Evolutionary conservation across 92 coral and sea anemone genomes (phyloP).

Genomic region (Plumapathes pennacea): DNA sequence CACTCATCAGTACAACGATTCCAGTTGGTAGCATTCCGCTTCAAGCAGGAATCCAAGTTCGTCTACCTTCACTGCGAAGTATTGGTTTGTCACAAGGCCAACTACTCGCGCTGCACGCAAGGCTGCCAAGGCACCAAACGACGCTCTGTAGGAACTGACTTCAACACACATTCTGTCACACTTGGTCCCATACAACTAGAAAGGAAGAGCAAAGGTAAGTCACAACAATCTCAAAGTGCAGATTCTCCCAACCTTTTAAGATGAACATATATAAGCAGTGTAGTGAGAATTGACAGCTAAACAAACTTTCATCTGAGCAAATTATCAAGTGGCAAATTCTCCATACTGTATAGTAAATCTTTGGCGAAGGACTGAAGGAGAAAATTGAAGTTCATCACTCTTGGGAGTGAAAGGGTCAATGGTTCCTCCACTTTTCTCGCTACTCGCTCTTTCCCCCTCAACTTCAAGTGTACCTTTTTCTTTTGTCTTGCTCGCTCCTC

Average conservation of each 20-base stretch:
- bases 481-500: no score
- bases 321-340: no score
- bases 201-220: no score
- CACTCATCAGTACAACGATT: conserved; percentile 65
- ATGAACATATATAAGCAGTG: no score
- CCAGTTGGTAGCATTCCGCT: conserved; percentile 64
- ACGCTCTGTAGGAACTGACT: conserved; percentile 24
- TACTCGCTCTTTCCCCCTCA: no score
- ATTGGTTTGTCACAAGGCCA: conserved; percentile 74
- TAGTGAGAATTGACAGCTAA: no score
- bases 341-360: no score
- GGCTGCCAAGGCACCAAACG: conserved; percentile 44
- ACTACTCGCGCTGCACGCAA: conserved; percentile 60
- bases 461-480: no score
- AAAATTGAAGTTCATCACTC: neutral
- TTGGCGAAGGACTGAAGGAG: conserved; percentile 30
- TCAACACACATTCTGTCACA: conserved; percentile 52
- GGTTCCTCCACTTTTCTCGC: no score
- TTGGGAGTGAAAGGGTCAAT: neutral
- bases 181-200: conserved; percentile 85
- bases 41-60: conserved; percentile 22
- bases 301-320: no score
- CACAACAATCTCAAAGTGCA: no score
- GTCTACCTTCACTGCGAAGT: conserved; percentile 81
- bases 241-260: no score